Evolutionary conservation across 2,888 invertebrate species (phyloP), one percentile per base, ranked within the genome.

Genomic region (Apamea sordens): DNA sequence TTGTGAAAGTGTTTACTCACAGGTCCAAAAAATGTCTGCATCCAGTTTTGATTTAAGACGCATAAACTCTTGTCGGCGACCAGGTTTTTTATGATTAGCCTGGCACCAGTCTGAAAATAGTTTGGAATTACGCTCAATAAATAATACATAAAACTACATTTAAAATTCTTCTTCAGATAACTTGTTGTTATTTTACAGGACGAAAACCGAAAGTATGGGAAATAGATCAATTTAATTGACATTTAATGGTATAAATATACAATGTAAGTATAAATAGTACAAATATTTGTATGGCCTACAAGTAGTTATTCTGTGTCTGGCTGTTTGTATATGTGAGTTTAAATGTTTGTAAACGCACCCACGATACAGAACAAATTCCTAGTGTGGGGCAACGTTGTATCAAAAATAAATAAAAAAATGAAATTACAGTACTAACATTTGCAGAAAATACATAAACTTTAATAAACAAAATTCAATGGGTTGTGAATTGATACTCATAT

Each of bases 21-120:
- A 61, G 95, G 93, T 5, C 96, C 96, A 91, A 97, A 96, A 88
- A 96, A 96, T 13, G 96, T 97, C 83, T 94, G 95, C 95, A 96
- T 95, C 96, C 96, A 96, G 81, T 89, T 94, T 89, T 95, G 96
- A 88, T 95, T 95, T 96, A 96, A 95, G 76, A 95, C 96, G 80
- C 94, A 95, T 79, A 96, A 92, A 90, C 93, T 94, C 90, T 94
- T 95, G 89, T 95, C 97, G 73, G 95, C 96, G 64, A 94, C 94
- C 86, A 94, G 97, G 85, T 95, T 97, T 91, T 94, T 97, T 73
- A 95, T 92, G 76, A 95, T 88, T 41, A 96, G 90, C 85, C 90
- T 95, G 5, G 93, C 90, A 53, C 94, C 93, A 63, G 96, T 96
- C 96, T 97, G 93, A 69, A 95, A 95, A 84, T 28, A 82, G 65